Evolutionary conservation across 2,113 vertebrate genomes (phyloP).

Genomic region (Grus americana): DNA sequence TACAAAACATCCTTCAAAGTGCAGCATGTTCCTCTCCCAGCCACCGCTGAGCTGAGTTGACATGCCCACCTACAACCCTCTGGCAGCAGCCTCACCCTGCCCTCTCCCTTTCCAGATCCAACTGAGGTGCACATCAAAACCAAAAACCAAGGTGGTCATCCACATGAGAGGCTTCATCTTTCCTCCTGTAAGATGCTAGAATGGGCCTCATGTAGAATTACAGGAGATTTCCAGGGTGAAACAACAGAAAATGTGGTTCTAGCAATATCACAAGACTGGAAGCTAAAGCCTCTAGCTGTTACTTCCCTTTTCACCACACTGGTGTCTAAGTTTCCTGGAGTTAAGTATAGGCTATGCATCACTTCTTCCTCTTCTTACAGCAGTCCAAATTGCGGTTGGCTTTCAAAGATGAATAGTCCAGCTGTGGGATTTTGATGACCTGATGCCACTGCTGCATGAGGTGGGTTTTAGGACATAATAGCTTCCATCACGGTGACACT

Average conservation of each 20-base stretch:
- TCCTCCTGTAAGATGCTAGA: background rate
- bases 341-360: background rate
- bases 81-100: background rate
- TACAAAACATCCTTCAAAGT: background rate
- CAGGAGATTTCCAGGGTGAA: background rate
- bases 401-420: background rate
- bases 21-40: background rate
- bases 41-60: background rate
- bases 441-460: background rate
- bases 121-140: background rate
- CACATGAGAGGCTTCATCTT: background rate
- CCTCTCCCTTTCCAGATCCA: background rate
- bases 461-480: background rate
- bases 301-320: background rate
- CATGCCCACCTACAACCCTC: background rate
- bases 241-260: background rate
- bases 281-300: background rate
- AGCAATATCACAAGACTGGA: background rate
- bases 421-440: background rate
- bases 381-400: background rate
- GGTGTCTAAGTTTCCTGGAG: background rate
- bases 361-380: background rate
- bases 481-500: background rate
- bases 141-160: background rate
- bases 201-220: background rate